Base-by-base conservation (phyloP, 2,888 invertebrate genomes). In the Caradrina kadenii region DNA sequence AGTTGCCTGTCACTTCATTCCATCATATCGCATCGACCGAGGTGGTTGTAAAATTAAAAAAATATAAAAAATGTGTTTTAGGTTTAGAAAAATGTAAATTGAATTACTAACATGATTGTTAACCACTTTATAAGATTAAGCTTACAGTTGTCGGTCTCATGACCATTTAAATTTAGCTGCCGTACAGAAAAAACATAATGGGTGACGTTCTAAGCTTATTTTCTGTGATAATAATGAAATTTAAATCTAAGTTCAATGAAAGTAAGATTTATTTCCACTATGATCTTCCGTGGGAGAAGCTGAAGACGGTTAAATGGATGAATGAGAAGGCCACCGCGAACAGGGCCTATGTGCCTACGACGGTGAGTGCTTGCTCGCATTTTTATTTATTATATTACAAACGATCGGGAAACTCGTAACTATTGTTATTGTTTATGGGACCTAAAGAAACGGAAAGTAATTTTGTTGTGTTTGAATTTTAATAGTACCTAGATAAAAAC, bases 281-380 rank as follows among this genome's bases (percentile, higher is more conserved):
- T 84, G 92, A 95, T 91, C 86, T 94, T 85, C 93, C 94, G 35
- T 94, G 93, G 95, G 92, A 94, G 81, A 95, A 90, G 85, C 87
- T 96, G 21, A 94, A 93, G 83, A 71, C 90, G 58, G 96, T 97
- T 66, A 97, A 97, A 94, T 98, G 98, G 98, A 98, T 97, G 97
- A 98, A 98, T 94, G 96, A 96, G 85, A 96, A 96, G 88, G 98
- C 98, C 60, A 96, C 96, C 69, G 96, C 97, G 45, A 97, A 97
- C 88, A 97, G 97, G 92, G 98, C 99, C 1, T 99, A 99, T 92
- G 96, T 97, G 83, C 99, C 99, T 55, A 99, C 99, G 31, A 94
- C 94, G 89, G 97, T 97, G 83, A 93, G 93, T 88, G 66, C 55
- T 66, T 50, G 58, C 35, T 64, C 49, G 15, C 42, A 67, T 69